phyloP scores from a whole-genome alignment of 2,797 vertebrate species.

The Morelia viridis region DNA sequence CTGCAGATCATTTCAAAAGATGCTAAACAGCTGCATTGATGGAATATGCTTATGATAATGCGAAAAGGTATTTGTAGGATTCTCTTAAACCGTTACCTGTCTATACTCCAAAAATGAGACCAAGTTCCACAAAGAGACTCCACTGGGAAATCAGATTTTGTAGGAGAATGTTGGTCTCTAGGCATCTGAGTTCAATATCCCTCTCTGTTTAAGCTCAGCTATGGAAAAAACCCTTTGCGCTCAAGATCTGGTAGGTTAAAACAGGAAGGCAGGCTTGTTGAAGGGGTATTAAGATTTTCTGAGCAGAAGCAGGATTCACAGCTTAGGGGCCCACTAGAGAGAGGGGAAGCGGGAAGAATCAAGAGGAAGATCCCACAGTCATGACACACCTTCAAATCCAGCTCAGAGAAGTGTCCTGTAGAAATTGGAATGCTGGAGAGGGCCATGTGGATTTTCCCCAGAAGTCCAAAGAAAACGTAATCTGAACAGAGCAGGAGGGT shows the following conservation, averaged over 20 bases:
- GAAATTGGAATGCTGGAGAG: neutral
- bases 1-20: too few species aligned
- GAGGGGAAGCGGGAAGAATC: neutral
- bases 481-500: slow-evolving; percentile 26
- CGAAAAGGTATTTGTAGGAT: too few species aligned
- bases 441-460: slow-evolving; percentile 42
- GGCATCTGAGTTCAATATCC: neutral
- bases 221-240: neutral
- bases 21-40: too few species aligned
- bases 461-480: neutral
- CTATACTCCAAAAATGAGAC: too few species aligned
- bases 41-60: too few species aligned
- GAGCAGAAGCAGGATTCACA: neutral
- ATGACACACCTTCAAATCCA: slow-evolving; percentile 59
- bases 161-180: neutral
- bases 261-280: too few species aligned
- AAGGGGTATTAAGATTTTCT: neutral
- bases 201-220: neutral
- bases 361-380: neutral
- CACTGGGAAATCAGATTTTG: too few species aligned
- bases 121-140: too few species aligned
- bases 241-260: too few species aligned
- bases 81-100: too few species aligned
- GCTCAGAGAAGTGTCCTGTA: accelerated
- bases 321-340: neutral